Evolutionary conservation across 2,113 vertebrate genomes (phyloP).

Genomic region (Leptosomus discolor): DNA sequence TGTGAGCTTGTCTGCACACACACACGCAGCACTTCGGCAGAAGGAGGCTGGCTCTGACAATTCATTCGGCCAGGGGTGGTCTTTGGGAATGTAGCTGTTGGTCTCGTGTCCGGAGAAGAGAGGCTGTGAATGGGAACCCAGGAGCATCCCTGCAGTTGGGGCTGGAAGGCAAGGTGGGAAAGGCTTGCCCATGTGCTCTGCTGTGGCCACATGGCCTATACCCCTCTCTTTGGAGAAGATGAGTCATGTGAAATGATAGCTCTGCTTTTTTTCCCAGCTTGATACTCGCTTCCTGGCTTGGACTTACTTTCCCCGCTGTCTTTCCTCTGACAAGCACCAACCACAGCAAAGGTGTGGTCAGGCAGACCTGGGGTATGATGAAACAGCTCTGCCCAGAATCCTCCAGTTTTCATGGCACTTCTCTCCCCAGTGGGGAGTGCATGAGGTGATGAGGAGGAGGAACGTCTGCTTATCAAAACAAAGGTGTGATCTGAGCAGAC

Average conservation of each 20-base stretch:
- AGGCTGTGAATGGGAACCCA: not conserved
- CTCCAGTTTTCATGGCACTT: not conserved
- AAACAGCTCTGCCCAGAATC: not conserved
- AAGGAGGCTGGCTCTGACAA: not conserved
- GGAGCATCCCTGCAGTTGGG: not conserved
- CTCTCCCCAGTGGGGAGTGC: not conserved
- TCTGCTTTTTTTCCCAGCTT: not conserved
- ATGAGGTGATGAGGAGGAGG: not conserved
- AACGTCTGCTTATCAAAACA: not conserved
- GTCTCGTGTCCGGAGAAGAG: not conserved
- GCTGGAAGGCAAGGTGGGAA: not conserved
- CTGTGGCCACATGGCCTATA: not conserved
- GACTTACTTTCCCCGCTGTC: not conserved
- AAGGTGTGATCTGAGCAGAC: not conserved
- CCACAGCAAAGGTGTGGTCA: not conserved
- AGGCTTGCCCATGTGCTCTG: not conserved
- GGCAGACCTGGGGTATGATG: not conserved
- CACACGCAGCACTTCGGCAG: fast-evolving
- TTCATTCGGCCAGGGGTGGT: fast-evolving
- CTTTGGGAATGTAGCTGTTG: not conserved
- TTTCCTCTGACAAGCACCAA: not conserved
- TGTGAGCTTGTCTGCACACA: fast-evolving
- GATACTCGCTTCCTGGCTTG: not conserved
- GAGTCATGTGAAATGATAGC: not conserved
- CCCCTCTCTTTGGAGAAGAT: not conserved